Conservation (phyloP, 2,888 invertebrate species). For the Siphonodentalium dalli region DNA sequence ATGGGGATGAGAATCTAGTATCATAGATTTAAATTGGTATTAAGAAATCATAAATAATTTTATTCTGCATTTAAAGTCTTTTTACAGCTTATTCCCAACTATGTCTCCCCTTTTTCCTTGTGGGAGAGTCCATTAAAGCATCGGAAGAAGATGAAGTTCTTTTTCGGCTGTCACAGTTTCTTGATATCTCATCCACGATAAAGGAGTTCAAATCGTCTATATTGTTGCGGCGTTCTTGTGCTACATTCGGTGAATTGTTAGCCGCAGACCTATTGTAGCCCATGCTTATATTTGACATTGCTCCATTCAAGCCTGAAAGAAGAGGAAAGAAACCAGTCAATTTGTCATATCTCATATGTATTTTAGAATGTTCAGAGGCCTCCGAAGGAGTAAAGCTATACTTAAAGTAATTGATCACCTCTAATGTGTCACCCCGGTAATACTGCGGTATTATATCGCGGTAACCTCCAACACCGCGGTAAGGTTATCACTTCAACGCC, state of each 20-base stretch:
- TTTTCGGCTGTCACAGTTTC: constrained; percentile 70
- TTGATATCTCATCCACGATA: constrained; percentile 74
- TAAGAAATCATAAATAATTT: too few relatives aligned
- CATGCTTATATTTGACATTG: constrained; percentile 63
- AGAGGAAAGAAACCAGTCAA: not conserved
- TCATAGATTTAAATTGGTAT: too few relatives aligned
- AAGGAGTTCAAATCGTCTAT: constrained; percentile 75
- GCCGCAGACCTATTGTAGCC: constrained; percentile 50
- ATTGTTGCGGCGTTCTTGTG: constrained; percentile 39
- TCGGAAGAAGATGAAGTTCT: constrained; percentile 66
- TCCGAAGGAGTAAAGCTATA: not conserved
- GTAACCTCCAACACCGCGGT: too few relatives aligned
- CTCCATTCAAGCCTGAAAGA: constrained; percentile 60
- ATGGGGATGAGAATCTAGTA: too few relatives aligned
- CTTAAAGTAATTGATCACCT: not conserved
- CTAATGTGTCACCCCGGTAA: not conserved
- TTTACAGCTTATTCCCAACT: constrained; percentile 3
- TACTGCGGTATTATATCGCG: too few relatives aligned
- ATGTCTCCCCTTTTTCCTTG: constrained; percentile 75
- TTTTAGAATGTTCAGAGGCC: not conserved
- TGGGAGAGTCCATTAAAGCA: constrained; percentile 80
- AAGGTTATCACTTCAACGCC: too few relatives aligned
- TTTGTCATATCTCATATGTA: not conserved
- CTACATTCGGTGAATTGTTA: constrained; percentile 28
- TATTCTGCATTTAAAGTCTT: not conserved